Conservation (phyloP, 2,888 invertebrate species). For the Aphodius sticticus region DNA sequence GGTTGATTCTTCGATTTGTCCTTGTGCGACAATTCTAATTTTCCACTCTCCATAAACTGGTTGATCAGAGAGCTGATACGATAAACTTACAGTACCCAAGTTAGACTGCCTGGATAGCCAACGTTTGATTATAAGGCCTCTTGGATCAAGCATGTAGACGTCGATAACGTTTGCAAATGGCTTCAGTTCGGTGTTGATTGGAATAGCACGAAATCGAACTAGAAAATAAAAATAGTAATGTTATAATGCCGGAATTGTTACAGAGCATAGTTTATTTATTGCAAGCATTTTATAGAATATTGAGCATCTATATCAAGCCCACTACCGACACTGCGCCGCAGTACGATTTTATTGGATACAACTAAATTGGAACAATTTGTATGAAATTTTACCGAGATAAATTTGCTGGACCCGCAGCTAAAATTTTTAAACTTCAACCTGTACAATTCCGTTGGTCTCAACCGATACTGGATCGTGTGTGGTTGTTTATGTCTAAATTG, state of each 20-base stretch:
- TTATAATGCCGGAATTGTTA: not conserved
- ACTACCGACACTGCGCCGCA: too few relatives aligned
- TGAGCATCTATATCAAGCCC: too few relatives aligned
- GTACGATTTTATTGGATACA: too few relatives aligned
- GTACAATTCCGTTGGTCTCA: too few relatives aligned
- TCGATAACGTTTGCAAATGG: slow-evolving; percentile 92
- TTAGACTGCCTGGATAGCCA: slow-evolving; percentile 95
- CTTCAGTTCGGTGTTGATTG: slow-evolving; percentile 90
- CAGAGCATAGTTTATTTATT: not conserved
- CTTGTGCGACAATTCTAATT: slow-evolving; percentile 87
- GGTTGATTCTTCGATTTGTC: slow-evolving; percentile 84
- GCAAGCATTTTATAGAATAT: too few relatives aligned
- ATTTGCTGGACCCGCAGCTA: too few relatives aligned
- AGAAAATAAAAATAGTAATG: slow-evolving; percentile 50
- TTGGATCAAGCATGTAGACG: slow-evolving; percentile 91
- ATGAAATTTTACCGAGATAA: too few relatives aligned
- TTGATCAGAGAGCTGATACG: slow-evolving; percentile 90
- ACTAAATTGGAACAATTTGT: too few relatives aligned
- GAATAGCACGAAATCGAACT: slow-evolving; percentile 90
- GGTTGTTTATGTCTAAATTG: too few relatives aligned
- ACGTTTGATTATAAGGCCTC: slow-evolving; percentile 84
- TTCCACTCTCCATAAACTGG: slow-evolving; percentile 93
- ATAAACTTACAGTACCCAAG: slow-evolving; percentile 91
- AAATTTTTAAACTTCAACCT: too few relatives aligned
- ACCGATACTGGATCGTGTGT: too few relatives aligned